Percentiles rank a stretch among this genome's conserved stretches.
Conservation (phyloP, 2,888 invertebrate genomes). For the Cataglyphis cursor region DNA sequence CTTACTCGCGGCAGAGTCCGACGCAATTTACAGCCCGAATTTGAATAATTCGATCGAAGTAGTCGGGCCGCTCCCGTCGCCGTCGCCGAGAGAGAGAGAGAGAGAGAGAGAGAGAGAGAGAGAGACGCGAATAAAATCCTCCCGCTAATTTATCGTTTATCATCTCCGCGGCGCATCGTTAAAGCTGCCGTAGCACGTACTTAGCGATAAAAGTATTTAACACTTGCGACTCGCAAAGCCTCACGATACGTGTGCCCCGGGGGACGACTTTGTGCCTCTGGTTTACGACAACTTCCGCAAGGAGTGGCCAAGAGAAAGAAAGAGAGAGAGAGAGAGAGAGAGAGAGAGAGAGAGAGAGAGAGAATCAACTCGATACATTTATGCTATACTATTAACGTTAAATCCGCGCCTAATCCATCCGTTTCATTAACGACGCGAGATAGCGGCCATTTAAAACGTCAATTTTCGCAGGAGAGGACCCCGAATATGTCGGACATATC, state of each 20-base stretch:
- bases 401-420: constrained; percentile 46
- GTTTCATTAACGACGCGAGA: constrained; percentile 58
- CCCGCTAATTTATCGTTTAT: constrained; percentile 55
- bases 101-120: background rate
- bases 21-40: constrained; percentile 54
- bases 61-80: constrained; percentile 13
- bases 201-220: constrained; percentile 54
- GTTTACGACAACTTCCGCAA: constrained; percentile 26
- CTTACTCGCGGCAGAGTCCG: constrained; percentile 46
- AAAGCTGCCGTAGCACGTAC: constrained; percentile 37
- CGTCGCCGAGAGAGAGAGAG: background rate
- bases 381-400: constrained; percentile 39
- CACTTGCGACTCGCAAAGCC: constrained; percentile 39
- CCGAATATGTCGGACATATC: constrained; percentile 16
- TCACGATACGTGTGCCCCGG: background rate
- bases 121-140: constrained; percentile 41
- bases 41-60: constrained; percentile 57
- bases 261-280: constrained; percentile 30
- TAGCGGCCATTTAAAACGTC: constrained; percentile 22
- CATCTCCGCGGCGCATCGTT: constrained; percentile 42
- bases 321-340: background rate
- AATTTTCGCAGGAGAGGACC: background rate
- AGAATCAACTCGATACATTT: background rate
- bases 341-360: background rate
- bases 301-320: background rate